A percentile compares a stretch with the other conserved stretches of the same genome.
phyloP scores from a whole-genome alignment of 2,113 vertebrate species.

The Oncorhynchus clarkii region DNA sequence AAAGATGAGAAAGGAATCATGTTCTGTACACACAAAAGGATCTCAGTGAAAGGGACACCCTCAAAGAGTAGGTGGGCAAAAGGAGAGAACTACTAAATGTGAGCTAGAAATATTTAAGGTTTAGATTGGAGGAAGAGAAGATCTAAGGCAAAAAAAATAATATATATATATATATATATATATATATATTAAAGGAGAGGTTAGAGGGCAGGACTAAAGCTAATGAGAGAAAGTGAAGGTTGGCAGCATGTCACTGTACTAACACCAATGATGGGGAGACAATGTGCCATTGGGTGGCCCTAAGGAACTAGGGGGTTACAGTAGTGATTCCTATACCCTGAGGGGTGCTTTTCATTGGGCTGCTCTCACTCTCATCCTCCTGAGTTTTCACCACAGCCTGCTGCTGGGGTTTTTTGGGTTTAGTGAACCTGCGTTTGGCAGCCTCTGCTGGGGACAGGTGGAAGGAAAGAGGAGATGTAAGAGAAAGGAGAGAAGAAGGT shows the following conservation, averaged over 20 bases:
- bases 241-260: too few relatives aligned
- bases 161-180: too few relatives aligned
- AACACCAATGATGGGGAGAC: too few relatives aligned
- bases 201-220: too few relatives aligned
- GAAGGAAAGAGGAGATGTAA: conserved; percentile 26
- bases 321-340: conserved; percentile 50
- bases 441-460: conserved; percentile 22
- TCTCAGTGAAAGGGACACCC: too few relatives aligned
- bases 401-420: conserved; percentile 64
- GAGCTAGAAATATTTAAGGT: not conserved
- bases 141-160: not conserved
- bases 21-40: not conserved
- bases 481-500: not conserved
- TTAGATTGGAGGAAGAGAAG: not conserved
- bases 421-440: conserved; percentile 72
- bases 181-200: too few relatives aligned
- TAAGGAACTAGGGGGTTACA: too few relatives aligned
- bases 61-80: not conserved
- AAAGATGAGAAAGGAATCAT: not conserved
- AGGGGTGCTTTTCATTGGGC: conserved; percentile 36
- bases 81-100: not conserved
- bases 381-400: conserved; percentile 7
- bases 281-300: too few relatives aligned
- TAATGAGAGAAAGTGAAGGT: too few relatives aligned
- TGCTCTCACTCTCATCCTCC: conserved; percentile 49